phyloP scores from a whole-genome alignment of 1,140 invertebrate species.

The Drosophila melanica region DNA sequence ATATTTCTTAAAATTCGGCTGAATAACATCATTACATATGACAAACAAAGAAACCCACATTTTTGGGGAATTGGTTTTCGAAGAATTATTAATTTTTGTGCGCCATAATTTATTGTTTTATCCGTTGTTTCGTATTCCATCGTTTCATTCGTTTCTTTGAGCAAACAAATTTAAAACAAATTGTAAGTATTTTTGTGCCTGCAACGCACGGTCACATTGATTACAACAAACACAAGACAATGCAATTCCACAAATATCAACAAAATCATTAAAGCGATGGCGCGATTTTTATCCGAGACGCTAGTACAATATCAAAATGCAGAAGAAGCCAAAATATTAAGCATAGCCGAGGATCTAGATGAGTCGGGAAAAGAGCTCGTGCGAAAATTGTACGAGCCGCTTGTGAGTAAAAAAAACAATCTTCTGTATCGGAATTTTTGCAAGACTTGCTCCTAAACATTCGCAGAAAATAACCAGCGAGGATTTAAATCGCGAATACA shows the following conservation, averaged over 20 bases:
- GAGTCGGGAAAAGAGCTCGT: constrained; percentile 2
- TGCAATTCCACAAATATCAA: not conserved
- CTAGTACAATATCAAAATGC: constrained; percentile 15
- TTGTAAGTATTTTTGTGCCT: not conserved
- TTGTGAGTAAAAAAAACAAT: constrained; percentile 4
- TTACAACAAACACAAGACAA: not conserved
- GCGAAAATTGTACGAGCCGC: not conserved
- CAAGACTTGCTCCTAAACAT: not conserved
- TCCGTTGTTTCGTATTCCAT: not conserved
- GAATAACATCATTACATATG: no score
- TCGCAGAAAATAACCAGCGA: constrained; percentile 47
- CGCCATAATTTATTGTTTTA: not conserved
- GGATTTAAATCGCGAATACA: constrained; percentile 44
- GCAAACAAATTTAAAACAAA: not conserved
- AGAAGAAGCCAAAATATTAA: constrained; percentile 10
- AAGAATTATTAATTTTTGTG: not conserved
- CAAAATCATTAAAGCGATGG: not conserved
- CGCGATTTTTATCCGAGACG: constrained; percentile 2
- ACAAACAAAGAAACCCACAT: no score
- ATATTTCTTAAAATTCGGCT: not conserved
- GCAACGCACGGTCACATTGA: constrained; percentile 4
- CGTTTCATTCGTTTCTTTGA: not conserved
- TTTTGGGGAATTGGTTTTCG: not conserved
- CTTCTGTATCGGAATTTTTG: not conserved
- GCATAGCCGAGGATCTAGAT: not conserved